Evolutionary conservation across 1,140 invertebrate genomes (phyloP).

Genomic region (Drosophila suzukii): DNA sequence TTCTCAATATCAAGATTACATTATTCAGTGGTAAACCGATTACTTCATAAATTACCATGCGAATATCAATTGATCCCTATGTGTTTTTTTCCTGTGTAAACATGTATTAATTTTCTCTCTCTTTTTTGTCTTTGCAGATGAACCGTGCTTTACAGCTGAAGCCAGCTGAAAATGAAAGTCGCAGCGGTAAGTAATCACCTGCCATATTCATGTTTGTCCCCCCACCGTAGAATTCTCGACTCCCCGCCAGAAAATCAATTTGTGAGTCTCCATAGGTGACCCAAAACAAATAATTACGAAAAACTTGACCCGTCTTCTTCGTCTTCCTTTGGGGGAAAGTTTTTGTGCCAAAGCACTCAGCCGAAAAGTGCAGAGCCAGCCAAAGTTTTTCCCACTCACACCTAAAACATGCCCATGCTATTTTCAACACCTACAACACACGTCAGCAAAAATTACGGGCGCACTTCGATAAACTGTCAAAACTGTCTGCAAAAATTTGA

Average conservation of each 20-base stretch:
- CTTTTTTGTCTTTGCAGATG: constrained; percentile 90
- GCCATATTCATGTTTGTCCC: constrained; percentile 24
- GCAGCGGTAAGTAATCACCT: constrained; percentile 92
- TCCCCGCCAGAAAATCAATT: constrained; percentile 63
- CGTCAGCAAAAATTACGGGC: constrained; percentile 78
- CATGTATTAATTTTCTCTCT: constrained; percentile 13
- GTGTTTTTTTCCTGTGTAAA: neutral
- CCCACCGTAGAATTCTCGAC: neutral
- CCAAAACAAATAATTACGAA: constrained; percentile 71
- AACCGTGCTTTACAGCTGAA: constrained; percentile 99
- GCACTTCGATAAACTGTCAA: constrained; percentile 83
- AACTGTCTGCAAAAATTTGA: constrained; percentile 83
- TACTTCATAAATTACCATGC: too few relatives aligned
- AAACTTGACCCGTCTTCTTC: constrained; percentile 69
- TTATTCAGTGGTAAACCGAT: too few relatives aligned
- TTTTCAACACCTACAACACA: constrained; percentile 77
- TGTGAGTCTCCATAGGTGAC: constrained; percentile 66
- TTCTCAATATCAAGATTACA: too few relatives aligned
- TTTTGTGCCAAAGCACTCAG: constrained; percentile 57
- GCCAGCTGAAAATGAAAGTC: constrained; percentile 99
- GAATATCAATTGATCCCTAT: neutral
- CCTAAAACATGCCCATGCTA: constrained; percentile 14
- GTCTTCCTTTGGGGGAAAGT: constrained; percentile 27
- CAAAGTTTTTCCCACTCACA: constrained; percentile 42
- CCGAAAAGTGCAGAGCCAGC: constrained; percentile 66